Evolutionary conservation across 2,113 vertebrate species (phyloP).

Genomic region (Microcebus jonahi): DNA sequence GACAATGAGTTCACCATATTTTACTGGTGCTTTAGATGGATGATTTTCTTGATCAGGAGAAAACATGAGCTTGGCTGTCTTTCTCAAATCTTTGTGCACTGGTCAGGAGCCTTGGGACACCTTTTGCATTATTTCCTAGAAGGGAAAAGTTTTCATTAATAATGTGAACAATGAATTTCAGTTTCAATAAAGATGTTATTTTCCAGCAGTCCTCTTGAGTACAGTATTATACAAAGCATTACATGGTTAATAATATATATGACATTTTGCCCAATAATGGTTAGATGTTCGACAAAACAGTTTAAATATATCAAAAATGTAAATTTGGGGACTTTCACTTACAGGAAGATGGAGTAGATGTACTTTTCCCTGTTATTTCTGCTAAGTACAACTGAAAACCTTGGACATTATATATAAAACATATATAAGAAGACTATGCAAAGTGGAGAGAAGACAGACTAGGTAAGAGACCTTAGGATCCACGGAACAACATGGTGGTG

Average conservation of each 20-base stretch:
- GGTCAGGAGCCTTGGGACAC: conserved; percentile 87
- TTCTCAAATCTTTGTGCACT: conserved; percentile 86
- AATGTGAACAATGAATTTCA: conserved; percentile 57
- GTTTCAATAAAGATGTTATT: conserved; percentile 48
- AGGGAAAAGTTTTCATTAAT: conserved; percentile 75
- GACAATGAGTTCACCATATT: conserved; percentile 99
- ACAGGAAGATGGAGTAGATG: background rate
- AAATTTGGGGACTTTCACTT: conserved; percentile 20
- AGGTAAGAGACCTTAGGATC: background rate
- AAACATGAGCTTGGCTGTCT: conserved; percentile 95
- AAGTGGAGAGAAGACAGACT: conserved; percentile 33
- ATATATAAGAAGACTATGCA: background rate
- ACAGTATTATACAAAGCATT: conserved; percentile 34
- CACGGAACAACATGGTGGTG: background rate
- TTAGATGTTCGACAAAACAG: background rate
- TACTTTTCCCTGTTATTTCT: conserved; percentile 46
- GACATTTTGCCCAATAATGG: background rate
- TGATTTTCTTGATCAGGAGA: conserved; percentile 99
- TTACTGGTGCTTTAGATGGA: conserved; percentile 98
- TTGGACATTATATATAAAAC: background rate
- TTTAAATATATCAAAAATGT: conserved; percentile 39
- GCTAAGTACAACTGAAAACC: conserved; percentile 22
- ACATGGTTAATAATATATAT: background rate
- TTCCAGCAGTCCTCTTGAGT: background rate
- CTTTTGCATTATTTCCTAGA: conserved; percentile 91